phyloP scores from a whole-genome alignment of 2,888 invertebrate genomes.

The Rhyacophila evoluta region DNA sequence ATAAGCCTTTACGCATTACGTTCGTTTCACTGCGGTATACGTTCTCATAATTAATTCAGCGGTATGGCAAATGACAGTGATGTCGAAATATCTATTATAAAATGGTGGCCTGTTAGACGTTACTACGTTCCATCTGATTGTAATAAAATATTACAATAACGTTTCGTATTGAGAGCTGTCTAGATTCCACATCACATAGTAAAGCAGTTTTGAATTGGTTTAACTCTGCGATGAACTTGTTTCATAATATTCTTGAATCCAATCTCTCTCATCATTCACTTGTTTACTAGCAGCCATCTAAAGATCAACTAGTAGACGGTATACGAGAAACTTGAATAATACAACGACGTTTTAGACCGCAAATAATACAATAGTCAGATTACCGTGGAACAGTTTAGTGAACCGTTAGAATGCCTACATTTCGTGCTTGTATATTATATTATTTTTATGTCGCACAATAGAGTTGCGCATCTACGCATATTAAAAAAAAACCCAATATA shows the following conservation, averaged over 20 bases:
- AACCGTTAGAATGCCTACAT: slow-evolving; percentile 16
- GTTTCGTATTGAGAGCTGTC: too few species aligned
- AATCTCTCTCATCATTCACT: background rate
- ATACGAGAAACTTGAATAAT: slow-evolving; percentile 1
- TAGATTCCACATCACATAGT: too few species aligned
- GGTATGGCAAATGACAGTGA: too few species aligned
- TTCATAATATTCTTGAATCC: background rate
- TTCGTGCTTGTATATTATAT: background rate
- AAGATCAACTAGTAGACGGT: background rate
- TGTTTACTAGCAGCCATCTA: background rate
- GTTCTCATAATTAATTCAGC: too few species aligned
- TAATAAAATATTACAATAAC: too few species aligned
- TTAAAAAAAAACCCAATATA: background rate
- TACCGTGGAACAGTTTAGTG: background rate
- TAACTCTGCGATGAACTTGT: background rate
- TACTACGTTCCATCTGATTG: too few species aligned
- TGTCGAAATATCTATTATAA: too few species aligned
- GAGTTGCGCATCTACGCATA: background rate
- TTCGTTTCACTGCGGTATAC: too few species aligned
- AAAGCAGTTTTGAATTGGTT: background rate
- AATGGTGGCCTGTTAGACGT: too few species aligned
- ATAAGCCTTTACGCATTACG: too few species aligned
- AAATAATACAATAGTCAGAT: slow-evolving; percentile 22
- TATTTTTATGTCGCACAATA: slow-evolving; percentile 16
- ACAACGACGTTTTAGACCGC: background rate